Conservation (phyloP, 2,888 invertebrate genomes). For the Pycnomerus fuliginosus region DNA sequence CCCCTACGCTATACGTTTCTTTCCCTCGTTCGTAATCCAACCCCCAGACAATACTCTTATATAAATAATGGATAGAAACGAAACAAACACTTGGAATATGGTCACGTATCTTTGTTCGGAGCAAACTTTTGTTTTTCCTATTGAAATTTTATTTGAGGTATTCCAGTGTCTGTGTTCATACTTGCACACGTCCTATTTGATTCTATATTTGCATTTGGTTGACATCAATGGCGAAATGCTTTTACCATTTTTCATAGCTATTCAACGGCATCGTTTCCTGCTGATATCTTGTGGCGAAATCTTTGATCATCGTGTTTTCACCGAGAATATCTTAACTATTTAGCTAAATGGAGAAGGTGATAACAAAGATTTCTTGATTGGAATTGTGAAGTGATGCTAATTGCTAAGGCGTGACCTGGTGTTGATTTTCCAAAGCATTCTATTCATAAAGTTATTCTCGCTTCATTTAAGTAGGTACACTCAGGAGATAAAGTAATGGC, state of each 20-base stretch:
- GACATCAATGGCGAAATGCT: conserved; percentile 42
- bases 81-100: conserved; percentile 22
- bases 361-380: too few species aligned
- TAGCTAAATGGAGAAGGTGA: too few species aligned
- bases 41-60: conserved; percentile 17
- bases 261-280: conserved; percentile 1
- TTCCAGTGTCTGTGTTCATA: too few species aligned
- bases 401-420: too few species aligned
- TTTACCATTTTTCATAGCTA: conserved; percentile 35
- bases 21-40: conserved; percentile 9
- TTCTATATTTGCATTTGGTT: conserved; percentile 30
- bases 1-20: conserved; percentile 10
- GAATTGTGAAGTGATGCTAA: too few species aligned
- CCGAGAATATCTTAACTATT: too few species aligned
- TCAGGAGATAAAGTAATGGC: too few species aligned
- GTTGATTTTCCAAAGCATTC: too few species aligned
- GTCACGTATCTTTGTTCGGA: conserved; percentile 23
- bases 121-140: conserved; percentile 11
- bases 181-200: conserved; percentile 7
- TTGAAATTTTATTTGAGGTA: conserved; percentile 14
- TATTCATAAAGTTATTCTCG: too few species aligned
- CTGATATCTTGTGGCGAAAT: too few species aligned
- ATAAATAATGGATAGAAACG: conserved; percentile 25
- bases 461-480: too few species aligned
- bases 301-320: too few species aligned